Percentiles rank a stretch among this genome's conserved stretches.
Conservation (phyloP, 1,140 invertebrate genomes). For the Aphelenchoides fujianensis region DNA sequence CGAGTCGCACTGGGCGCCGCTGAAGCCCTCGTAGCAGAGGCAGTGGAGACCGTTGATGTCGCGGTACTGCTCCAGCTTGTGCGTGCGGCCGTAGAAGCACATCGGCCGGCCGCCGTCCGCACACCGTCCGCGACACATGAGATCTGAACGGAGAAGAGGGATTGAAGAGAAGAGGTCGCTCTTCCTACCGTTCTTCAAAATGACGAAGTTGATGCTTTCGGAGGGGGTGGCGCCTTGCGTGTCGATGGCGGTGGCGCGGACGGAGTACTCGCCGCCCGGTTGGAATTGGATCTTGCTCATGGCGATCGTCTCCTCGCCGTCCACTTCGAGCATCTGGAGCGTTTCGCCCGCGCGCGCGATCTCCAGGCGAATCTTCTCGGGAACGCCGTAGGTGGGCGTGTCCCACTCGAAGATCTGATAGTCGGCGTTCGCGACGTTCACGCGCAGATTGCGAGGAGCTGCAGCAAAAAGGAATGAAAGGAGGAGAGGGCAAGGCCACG, state of each 20-base stretch:
- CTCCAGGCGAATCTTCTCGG: slow-evolving; percentile 38
- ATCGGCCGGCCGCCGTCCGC: slow-evolving; percentile 37
- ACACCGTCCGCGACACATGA: slow-evolving; percentile 36
- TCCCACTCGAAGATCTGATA: slow-evolving; percentile 55
- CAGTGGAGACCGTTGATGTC: slow-evolving; percentile 45
- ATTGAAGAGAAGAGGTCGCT: no score
- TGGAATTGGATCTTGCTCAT: slow-evolving; percentile 40
- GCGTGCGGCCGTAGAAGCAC: slow-evolving; percentile 40
- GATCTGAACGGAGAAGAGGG: slow-evolving; percentile 29
- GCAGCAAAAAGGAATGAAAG: slow-evolving; percentile 20
- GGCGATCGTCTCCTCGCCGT: slow-evolving; percentile 44
- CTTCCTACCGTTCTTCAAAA: slow-evolving; percentile 34
- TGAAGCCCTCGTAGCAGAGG: slow-evolving; percentile 46
- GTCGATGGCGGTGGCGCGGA: slow-evolving; percentile 38
- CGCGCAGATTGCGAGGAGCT: slow-evolving; percentile 45
- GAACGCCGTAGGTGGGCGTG: slow-evolving; percentile 38
- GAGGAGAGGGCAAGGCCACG: slow-evolving; percentile 3
- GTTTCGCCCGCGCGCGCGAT: slow-evolving; percentile 24
- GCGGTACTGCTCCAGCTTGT: slow-evolving; percentile 46
- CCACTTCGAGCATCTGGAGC: slow-evolving; percentile 39
- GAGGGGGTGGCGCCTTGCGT: slow-evolving; percentile 42
- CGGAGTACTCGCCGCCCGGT: slow-evolving; percentile 29
- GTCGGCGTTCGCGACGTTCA: slow-evolving; percentile 42
- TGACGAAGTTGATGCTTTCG: slow-evolving; percentile 31
- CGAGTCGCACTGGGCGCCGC: slow-evolving; percentile 42